Evolutionary conservation across 2,113 vertebrate genomes (phyloP).

Genomic region (Platysteira castanea): DNA sequence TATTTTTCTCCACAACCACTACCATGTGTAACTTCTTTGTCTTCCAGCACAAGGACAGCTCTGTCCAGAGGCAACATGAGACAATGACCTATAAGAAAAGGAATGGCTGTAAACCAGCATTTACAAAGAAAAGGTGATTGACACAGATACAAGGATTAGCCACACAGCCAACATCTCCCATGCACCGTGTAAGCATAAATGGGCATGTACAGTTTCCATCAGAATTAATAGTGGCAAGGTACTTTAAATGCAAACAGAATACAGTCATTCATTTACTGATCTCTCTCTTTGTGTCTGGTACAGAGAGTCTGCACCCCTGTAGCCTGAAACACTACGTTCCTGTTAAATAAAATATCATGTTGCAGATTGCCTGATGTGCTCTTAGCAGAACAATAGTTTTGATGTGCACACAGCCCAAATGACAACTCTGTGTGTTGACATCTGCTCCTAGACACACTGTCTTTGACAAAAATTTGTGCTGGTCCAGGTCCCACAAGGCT

Average conservation of each 20-base stretch:
- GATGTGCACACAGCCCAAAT: not conserved
- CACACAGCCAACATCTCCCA: rapidly evolving
- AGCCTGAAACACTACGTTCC: rapidly evolving
- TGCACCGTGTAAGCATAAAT: rapidly evolving
- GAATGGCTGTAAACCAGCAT: not conserved
- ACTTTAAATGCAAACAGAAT: not conserved
- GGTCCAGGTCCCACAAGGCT: not conserved
- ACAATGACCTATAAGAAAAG: not conserved
- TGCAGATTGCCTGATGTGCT: rapidly evolving
- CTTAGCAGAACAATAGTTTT: not conserved
- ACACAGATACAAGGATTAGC: not conserved
- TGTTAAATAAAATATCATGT: not conserved
- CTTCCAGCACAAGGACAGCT: not conserved
- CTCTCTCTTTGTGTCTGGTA: not conserved
- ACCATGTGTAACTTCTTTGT: not conserved
- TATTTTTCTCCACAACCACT: not conserved
- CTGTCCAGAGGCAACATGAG: not conserved
- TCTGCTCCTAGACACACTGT: not conserved
- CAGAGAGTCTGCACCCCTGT: not conserved
- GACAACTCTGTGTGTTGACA: not conserved
- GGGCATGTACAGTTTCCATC: not conserved
- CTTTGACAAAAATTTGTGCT: not conserved
- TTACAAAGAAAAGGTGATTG: not conserved
- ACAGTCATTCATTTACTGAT: not conserved
- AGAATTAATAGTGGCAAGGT: not conserved